phyloP scores from a whole-genome alignment of 2,113 vertebrate genomes.

The Sminthopsis crassicaudata region DNA sequence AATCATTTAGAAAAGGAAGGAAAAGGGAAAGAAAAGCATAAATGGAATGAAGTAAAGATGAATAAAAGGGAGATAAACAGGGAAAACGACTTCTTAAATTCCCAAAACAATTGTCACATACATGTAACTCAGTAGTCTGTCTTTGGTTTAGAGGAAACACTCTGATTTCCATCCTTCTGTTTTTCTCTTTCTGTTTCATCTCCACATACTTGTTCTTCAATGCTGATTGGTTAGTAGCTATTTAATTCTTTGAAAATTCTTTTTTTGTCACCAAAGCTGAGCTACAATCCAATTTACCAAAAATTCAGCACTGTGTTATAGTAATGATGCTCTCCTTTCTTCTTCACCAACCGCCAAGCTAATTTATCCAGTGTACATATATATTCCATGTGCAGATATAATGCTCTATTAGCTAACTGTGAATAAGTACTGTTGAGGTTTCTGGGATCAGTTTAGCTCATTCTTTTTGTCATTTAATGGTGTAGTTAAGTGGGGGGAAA shows the following conservation, averaged over 20 bases:
- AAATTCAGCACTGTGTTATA: conserved; percentile 53
- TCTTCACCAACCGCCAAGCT: conserved; percentile 56
- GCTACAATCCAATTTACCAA: not conserved
- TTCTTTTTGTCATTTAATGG: conserved; percentile 78
- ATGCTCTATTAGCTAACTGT: conserved; percentile 74
- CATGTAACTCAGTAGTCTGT: not conserved
- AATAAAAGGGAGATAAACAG: not conserved
- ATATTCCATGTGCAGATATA: conserved; percentile 75
- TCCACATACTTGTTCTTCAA: not conserved
- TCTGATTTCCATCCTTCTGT: not conserved
- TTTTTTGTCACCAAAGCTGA: not conserved
- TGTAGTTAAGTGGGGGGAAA: conserved; percentile 64
- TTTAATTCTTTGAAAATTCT: conserved; percentile 5
- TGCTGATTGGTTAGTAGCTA: not conserved
- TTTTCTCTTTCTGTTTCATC: not conserved
- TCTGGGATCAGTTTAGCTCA: conserved; percentile 78
- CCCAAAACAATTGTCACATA: not conserved
- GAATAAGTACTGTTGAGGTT: conserved; percentile 67
- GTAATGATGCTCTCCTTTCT: conserved; percentile 25
- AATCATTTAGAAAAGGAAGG: not conserved
- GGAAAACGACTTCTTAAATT: not conserved
- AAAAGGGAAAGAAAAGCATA: not conserved
- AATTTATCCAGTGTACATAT: conserved; percentile 39
- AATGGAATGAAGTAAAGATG: not conserved
- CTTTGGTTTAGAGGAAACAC: fast-evolving